These are phyloP conservation scores for Diarsia dahlii DNA, from an alignment of 2,888 invertebrate genomes.

Conservation along the genomic window DNA sequence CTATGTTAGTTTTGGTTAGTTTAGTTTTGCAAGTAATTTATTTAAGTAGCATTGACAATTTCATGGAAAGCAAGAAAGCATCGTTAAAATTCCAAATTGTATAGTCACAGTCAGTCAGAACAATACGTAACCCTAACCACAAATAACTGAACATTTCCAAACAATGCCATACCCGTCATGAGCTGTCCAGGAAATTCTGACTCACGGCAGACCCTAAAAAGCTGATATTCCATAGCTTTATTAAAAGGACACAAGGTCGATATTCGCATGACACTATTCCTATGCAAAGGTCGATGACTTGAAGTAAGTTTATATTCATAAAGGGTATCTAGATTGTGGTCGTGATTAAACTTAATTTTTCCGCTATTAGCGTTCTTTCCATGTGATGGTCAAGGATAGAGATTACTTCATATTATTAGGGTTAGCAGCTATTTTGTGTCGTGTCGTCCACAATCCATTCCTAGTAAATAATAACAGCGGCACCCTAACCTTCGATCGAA, in stretches of 20 bases:
- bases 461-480: not conserved
- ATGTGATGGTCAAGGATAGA: slow-evolving; percentile 35
- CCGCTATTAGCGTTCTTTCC: not conserved
- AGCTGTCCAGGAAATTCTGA: slow-evolving; percentile 67
- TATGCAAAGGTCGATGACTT: slow-evolving; percentile 61
- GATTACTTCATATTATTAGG: not conserved
- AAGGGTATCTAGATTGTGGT: slow-evolving; percentile 68
- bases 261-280: slow-evolving; percentile 16
- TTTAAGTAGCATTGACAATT: not conserved
- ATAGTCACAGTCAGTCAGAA: slow-evolving; percentile 30
- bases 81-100: slow-evolving; percentile 38
- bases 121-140: slow-evolving; percentile 27
- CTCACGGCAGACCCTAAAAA: slow-evolving; percentile 55
- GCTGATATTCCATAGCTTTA: slow-evolving; percentile 1
- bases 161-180: slow-evolving; percentile 54
- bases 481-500: not conserved
- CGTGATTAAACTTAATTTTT: slow-evolving; percentile 58
- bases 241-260: slow-evolving; percentile 1
- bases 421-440: not conserved
- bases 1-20: not conserved
- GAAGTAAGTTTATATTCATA: slow-evolving; percentile 68
- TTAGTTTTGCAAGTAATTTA: not conserved
- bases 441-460: not conserved
- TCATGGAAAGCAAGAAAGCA: slow-evolving; percentile 1
- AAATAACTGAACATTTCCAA: slow-evolving; percentile 49